Conservation (phyloP, 2,113 vertebrate genomes). For the Carassius gibelio region DNA sequence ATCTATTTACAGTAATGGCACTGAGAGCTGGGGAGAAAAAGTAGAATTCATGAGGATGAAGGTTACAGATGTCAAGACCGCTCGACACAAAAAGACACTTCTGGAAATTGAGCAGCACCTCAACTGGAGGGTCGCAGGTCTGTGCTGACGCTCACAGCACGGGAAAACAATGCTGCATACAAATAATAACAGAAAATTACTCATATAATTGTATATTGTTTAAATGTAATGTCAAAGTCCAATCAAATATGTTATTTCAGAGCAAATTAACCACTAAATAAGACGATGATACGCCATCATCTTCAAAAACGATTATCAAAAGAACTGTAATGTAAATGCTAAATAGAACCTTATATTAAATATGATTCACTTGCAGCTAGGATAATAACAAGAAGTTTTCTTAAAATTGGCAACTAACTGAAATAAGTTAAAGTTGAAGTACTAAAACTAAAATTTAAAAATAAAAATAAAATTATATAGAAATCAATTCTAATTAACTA, state of each 20-base stretch:
- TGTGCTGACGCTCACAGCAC: background rate
- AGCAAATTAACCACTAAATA: background rate
- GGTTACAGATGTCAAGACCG: background rate
- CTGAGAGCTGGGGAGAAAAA: background rate
- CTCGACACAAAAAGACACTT: background rate
- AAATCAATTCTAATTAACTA: background rate
- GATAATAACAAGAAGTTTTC: background rate
- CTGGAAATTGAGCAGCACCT: background rate
- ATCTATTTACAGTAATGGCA: background rate
- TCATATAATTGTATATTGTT: background rate
- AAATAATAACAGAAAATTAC: background rate
- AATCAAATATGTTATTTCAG: background rate
- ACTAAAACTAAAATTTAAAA: too few species aligned
- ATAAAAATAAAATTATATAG: too few species aligned
- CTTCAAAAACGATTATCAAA: background rate
- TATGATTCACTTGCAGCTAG: background rate
- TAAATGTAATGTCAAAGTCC: background rate
- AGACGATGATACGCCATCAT: background rate
- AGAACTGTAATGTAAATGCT: background rate
- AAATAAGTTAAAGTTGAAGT: too few species aligned
- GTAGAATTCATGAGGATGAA: background rate
- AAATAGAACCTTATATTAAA: background rate
- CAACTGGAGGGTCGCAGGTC: background rate
- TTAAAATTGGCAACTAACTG: too few species aligned
- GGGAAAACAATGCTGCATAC: background rate